A percentile compares a stretch with the other conserved stretches of the same genome.
Evolutionary conservation across 2,888 invertebrate species (phyloP).

Genomic region (Pristionchus exspectatus): DNA sequence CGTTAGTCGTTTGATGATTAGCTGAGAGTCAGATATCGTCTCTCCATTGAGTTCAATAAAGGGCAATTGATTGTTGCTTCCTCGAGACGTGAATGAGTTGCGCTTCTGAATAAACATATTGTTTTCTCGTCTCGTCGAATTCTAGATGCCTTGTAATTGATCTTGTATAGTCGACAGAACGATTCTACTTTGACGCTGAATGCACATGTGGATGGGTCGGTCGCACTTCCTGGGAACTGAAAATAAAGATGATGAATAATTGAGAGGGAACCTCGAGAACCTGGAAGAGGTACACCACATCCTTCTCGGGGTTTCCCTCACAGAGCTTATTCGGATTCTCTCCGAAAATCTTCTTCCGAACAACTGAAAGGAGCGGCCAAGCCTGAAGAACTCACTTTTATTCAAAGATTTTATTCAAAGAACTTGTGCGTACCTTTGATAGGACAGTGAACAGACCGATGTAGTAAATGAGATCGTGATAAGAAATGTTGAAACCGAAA

Average conservation of each 20-base stretch:
- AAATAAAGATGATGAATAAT: background rate
- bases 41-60: conserved; percentile 48
- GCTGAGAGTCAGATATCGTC: background rate
- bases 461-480: background rate
- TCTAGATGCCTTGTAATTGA: conserved; percentile 71
- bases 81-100: background rate
- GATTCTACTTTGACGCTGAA: conserved; percentile 76
- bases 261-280: background rate
- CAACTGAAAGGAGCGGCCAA: background rate
- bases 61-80: conserved; percentile 28
- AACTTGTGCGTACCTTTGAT: background rate
- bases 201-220: conserved; percentile 75
- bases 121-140: background rate
- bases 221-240: conserved; percentile 72
- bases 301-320: background rate
- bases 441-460: background rate
- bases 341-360: background rate
- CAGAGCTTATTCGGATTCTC: background rate
- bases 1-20: conserved; percentile 13
- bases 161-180: conserved; percentile 72
- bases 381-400: background rate
- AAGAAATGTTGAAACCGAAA: background rate
- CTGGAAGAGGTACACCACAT: background rate
- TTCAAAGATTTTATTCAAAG: background rate
- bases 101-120: background rate